phyloP scores from a whole-genome alignment of 2,888 invertebrate species.

The Colostygia pectinataria region DNA sequence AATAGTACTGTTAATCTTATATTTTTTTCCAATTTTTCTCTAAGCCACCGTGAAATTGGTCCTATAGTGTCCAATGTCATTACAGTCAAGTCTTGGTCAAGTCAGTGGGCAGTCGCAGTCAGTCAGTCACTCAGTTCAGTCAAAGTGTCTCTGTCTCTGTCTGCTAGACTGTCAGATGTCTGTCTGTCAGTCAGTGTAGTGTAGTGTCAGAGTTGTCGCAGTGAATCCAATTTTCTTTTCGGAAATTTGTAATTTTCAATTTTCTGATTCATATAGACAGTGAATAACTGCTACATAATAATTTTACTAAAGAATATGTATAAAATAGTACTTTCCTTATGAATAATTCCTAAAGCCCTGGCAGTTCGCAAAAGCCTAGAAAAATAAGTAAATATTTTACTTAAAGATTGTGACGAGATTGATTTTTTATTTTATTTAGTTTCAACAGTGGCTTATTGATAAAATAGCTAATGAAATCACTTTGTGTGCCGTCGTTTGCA shows the following conservation, averaged over 20 bases:
- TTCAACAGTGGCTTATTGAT: slow-evolving; percentile 77
- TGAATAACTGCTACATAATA: slow-evolving; percentile 1
- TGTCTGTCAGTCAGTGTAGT: slow-evolving; percentile 7
- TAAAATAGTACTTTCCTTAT: slow-evolving; percentile 29
- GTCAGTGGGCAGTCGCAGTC: background rate
- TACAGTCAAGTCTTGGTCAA: too few species aligned
- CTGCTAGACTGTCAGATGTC: too few species aligned
- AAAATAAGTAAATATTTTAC: slow-evolving; percentile 71
- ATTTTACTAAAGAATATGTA: slow-evolving; percentile 20
- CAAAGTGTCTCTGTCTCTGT: too few species aligned
- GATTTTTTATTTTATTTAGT: slow-evolving; percentile 76
- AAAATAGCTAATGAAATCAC: slow-evolving; percentile 74
- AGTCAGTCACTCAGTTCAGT: slow-evolving; percentile 36
- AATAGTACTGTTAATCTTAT: too few species aligned
- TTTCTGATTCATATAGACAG: slow-evolving; percentile 18
- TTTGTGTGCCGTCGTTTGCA: slow-evolving; percentile 66
- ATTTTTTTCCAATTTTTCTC: too few species aligned
- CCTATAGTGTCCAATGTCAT: too few species aligned
- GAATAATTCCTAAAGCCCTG: slow-evolving; percentile 37
- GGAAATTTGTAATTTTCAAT: slow-evolving; percentile 42
- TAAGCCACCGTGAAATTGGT: too few species aligned
- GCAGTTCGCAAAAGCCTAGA: slow-evolving; percentile 46
- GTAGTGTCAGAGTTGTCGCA: background rate
- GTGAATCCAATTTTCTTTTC: slow-evolving; percentile 39
- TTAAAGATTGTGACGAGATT: slow-evolving; percentile 72